phyloP scores from a whole-genome alignment of 1,140 invertebrate species.

The Helicoverpa armigera region DNA sequence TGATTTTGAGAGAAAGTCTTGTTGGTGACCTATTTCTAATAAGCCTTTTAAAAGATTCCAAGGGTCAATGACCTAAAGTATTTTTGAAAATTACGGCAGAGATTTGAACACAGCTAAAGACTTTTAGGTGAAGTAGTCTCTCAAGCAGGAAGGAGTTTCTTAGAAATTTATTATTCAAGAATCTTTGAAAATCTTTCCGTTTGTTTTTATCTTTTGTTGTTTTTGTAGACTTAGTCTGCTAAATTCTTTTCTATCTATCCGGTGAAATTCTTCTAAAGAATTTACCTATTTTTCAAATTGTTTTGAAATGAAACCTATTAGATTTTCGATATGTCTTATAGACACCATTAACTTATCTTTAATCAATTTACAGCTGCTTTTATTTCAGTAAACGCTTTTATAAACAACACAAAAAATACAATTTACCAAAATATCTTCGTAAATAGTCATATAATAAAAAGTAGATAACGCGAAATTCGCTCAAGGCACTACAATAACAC shows the following conservation, averaged over 20 bases:
- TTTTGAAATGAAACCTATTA: too few species aligned
- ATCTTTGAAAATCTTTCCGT: constrained; percentile 4
- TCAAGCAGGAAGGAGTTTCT: not conserved
- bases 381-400: too few species aligned
- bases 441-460: not conserved
- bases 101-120: constrained; percentile 5
- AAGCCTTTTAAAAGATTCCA: too few species aligned
- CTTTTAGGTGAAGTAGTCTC: not conserved
- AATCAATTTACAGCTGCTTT: too few species aligned
- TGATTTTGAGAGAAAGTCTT: too few species aligned
- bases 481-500: constrained; percentile 58
- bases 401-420: not conserved
- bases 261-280: not conserved
- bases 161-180: constrained; percentile 25
- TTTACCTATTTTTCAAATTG: not conserved
- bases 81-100: not conserved
- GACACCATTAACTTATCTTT: too few species aligned
- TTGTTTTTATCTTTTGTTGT: not conserved
- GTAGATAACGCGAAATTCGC: not conserved
- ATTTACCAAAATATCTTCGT: not conserved
- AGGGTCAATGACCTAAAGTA: too few species aligned
- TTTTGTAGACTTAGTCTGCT: not conserved
- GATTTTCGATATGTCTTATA: too few species aligned
- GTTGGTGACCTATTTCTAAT: too few species aligned
- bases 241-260: not conserved